These are phyloP conservation scores for Dendroctonus valens DNA, from an alignment of 1,140 invertebrate genomes.

Conservation along the genomic window DNA sequence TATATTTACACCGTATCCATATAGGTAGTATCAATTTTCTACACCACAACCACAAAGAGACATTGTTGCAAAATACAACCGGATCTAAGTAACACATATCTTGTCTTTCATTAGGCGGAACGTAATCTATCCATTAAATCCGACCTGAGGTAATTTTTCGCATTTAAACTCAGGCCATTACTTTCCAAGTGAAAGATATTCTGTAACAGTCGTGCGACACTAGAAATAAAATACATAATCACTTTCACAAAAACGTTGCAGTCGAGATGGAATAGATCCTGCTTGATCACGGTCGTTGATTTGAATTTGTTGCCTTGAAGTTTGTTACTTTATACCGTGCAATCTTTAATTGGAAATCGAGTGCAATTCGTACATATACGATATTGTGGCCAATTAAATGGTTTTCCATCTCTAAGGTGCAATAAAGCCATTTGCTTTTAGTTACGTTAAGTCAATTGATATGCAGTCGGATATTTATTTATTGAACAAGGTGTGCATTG, in stretches of 20 bases:
- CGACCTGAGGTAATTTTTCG: slow-evolving; percentile 18
- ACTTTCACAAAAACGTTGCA: slow-evolving; percentile 31
- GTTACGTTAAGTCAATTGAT: too few species aligned
- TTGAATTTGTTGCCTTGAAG: not conserved
- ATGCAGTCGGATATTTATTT: too few species aligned
- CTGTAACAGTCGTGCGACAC: slow-evolving; percentile 32
- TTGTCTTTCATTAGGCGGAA: slow-evolving; percentile 14
- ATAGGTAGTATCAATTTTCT: not conserved
- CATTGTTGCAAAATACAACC: slow-evolving; percentile 13
- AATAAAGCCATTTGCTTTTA: too few species aligned
- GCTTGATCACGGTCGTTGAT: slow-evolving; percentile 6
- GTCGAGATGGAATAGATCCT: slow-evolving; percentile 4
- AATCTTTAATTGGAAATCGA: not conserved
- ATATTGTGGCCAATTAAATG: too few species aligned
- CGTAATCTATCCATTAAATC: slow-evolving; percentile 16
- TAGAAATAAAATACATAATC: slow-evolving; percentile 31
- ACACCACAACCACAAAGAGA: slow-evolving; percentile 1
- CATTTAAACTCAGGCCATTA: slow-evolving; percentile 26
- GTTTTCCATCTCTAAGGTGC: too few species aligned
- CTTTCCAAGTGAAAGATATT: slow-evolving; percentile 41
- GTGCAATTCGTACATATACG: not conserved
- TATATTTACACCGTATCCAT: too few species aligned
- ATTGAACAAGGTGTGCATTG: too few species aligned
- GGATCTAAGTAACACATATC: slow-evolving; percentile 16
- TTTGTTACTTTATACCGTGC: slow-evolving; percentile 1